Percentiles rank a stretch among this genome's conserved stretches.
These are phyloP conservation scores for Antigone vipio DNA, from an alignment of 2,113 vertebrate genomes.

Conservation along the genomic window DNA sequence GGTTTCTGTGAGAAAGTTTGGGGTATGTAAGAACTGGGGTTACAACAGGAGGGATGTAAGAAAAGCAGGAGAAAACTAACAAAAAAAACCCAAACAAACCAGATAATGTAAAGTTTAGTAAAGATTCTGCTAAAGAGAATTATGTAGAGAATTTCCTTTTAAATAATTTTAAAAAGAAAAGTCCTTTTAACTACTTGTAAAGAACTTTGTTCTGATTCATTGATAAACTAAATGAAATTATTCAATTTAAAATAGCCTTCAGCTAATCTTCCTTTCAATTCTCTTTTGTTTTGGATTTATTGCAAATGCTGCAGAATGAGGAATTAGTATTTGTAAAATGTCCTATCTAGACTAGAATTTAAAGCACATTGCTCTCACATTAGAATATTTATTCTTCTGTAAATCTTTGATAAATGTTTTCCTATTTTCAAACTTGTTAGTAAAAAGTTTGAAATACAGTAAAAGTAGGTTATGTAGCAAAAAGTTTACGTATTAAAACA, in stretches of 20 bases:
- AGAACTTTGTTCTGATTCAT: background rate
- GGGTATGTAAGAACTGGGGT: background rate
- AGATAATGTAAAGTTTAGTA: background rate
- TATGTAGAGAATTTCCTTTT: background rate
- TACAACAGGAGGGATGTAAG: background rate
- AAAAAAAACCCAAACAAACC: rapidly evolving
- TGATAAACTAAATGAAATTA: background rate
- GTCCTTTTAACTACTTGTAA: background rate
- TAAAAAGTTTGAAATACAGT: background rate
- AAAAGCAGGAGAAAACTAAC: background rate
- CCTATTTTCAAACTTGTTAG: background rate
- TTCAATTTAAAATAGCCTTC: background rate
- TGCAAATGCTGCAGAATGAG: background rate
- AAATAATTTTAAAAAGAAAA: background rate
- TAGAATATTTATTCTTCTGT: background rate
- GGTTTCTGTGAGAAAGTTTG: background rate
- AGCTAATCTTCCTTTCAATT: background rate
- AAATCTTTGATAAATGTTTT: background rate
- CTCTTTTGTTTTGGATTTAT: background rate
- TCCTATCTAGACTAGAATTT: background rate
- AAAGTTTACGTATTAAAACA: background rate
- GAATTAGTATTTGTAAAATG: background rate
- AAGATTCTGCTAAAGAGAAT: background rate
- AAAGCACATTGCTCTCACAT: background rate
- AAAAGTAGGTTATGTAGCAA: background rate